Evolutionary conservation across 2,888 invertebrate genomes (phyloP).

Genomic region (Therioaphis trifolii): DNA sequence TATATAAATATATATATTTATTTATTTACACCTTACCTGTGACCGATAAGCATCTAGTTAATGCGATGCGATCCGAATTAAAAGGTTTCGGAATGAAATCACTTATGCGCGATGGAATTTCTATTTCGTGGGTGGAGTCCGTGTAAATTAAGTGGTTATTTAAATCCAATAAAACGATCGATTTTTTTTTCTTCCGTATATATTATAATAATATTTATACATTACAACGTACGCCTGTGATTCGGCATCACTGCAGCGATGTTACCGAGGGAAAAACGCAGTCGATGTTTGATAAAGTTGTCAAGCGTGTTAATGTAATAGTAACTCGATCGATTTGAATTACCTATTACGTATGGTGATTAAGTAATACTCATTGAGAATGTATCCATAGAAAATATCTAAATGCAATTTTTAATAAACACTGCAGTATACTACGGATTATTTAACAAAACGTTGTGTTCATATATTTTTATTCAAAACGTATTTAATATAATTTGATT

Average conservation of each 20-base stretch:
- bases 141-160: conserved; percentile 35
- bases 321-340: too few species aligned
- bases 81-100: conserved; percentile 49
- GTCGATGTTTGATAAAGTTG: background rate
- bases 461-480: conserved; percentile 6
- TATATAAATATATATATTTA: too few species aligned
- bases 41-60: conserved; percentile 46
- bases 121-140: conserved; percentile 45
- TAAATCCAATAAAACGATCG: conserved; percentile 35
- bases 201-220: too few species aligned
- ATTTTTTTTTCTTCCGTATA: conserved; percentile 2
- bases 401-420: too few species aligned
- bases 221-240: too few species aligned
- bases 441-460: too few species aligned
- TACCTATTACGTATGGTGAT: too few species aligned
- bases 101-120: conserved; percentile 44
- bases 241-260: too few species aligned
- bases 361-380: too few species aligned
- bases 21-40: too few species aligned
- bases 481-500: background rate
- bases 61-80: conserved; percentile 45
- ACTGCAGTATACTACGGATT: too few species aligned
- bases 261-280: background rate
- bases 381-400: too few species aligned
- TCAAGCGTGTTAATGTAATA: conserved; percentile 22